Percentiles rank a stretch among this genome's conserved stretches.
Conservation (phyloP, 2,888 invertebrate genomes). For the Sarcophaga carnaria region DNA sequence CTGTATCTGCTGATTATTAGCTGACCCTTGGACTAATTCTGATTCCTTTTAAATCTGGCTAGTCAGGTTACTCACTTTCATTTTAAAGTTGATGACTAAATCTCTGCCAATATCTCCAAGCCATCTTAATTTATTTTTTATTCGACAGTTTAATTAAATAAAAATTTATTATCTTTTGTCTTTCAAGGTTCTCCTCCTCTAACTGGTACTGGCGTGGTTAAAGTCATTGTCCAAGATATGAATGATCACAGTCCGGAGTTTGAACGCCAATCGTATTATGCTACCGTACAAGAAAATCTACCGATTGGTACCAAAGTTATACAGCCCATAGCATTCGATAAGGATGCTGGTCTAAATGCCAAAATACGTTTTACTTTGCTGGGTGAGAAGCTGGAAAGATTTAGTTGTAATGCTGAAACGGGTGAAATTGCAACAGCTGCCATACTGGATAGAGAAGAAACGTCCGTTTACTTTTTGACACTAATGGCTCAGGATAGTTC, state of each 20-base stretch:
- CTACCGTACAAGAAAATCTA: constrained; percentile 91
- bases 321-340: constrained; percentile 90
- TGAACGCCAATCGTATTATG: constrained; percentile 90
- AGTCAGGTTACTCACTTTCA: no score
- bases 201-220: constrained; percentile 95
- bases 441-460: constrained; percentile 90
- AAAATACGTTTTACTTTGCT: constrained; percentile 92
- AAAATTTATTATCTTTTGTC: constrained; percentile 56
- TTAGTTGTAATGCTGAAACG: constrained; percentile 89
- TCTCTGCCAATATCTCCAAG: no score
- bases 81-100: no score
- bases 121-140: background rate
- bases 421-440: constrained; percentile 90
- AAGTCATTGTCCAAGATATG: constrained; percentile 94
- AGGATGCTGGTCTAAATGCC: constrained; percentile 92
- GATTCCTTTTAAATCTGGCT: no score
- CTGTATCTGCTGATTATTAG: no score
- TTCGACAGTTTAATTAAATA: constrained; percentile 34
- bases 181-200: constrained; percentile 93
- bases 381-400: constrained; percentile 91
- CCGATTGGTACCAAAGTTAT: constrained; percentile 90
- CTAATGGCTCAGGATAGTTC: constrained; percentile 95
- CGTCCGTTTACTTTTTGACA: constrained; percentile 89
- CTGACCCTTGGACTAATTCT: no score
- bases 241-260: constrained; percentile 97